These are phyloP conservation scores for Polydrusus pterygomalis DNA, from an alignment of 2,888 invertebrate genomes.

Conservation along the genomic window DNA sequence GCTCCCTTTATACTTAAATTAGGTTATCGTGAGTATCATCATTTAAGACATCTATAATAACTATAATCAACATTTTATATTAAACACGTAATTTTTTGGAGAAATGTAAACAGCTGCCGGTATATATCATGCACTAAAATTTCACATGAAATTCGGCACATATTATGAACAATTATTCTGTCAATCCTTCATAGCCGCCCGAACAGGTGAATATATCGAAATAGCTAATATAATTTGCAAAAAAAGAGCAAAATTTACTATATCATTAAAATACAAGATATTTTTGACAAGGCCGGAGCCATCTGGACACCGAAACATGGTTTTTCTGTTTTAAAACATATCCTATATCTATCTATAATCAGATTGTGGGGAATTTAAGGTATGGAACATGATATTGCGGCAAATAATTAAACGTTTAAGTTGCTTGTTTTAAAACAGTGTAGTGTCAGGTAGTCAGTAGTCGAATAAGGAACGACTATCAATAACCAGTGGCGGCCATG, in stretches of 20 bases:
- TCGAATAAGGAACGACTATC: too few relatives aligned
- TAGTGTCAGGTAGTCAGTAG: too few relatives aligned
- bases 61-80: conserved; percentile 33
- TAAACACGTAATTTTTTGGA: conserved; percentile 16
- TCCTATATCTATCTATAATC: too few relatives aligned
- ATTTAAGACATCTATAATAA: conserved; percentile 7
- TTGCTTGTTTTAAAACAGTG: too few relatives aligned
- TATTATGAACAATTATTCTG: conserved; percentile 54
- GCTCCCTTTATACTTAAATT: neutral
- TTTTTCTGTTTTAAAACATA: too few relatives aligned
- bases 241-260: conserved; percentile 41
- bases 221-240: conserved; percentile 52
- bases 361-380: too few relatives aligned
- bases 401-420: too few relatives aligned
- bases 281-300: conserved; percentile 12
- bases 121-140: conserved; percentile 45
- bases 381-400: too few relatives aligned
- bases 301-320: too few relatives aligned
- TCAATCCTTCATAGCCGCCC: conserved; percentile 51
- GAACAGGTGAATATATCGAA: conserved; percentile 53
- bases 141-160: conserved; percentile 40
- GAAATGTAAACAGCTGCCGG: conserved; percentile 41
- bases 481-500: too few relatives aligned
- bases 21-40: conserved; percentile 27
- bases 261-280: conserved; percentile 41